These are phyloP conservation scores for Eurois occulta DNA, from an alignment of 2,888 invertebrate species.

Conservation along the genomic window DNA sequence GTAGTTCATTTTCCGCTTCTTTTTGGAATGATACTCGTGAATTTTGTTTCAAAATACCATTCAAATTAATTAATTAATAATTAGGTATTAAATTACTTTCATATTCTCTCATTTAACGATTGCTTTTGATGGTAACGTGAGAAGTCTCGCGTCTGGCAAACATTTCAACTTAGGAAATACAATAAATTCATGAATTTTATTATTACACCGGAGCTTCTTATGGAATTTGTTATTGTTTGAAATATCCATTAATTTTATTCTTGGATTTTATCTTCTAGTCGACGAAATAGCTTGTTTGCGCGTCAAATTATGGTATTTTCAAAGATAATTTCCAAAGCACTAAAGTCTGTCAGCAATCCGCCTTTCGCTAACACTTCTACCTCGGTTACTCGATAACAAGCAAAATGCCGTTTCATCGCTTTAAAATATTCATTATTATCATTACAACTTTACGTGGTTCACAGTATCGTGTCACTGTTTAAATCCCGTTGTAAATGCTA, in stretches of 20 bases:
- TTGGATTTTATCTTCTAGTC: background rate
- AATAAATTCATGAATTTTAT: conserved; percentile 12
- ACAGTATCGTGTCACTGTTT: conserved; percentile 73
- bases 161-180: background rate
- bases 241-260: background rate
- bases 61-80: background rate
- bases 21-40: background rate
- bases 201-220: background rate
- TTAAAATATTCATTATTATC: conserved; percentile 66
- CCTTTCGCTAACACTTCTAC: conserved; percentile 53
- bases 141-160: background rate
- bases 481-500: conserved; percentile 66
- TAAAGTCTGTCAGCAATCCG: background rate
- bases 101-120: background rate
- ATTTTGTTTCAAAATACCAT: background rate
- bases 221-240: background rate
- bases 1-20: background rate
- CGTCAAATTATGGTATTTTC: background rate
- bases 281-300: background rate
- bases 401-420: conserved; percentile 65
- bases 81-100: background rate
- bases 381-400: conserved; percentile 60
- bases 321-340: background rate
- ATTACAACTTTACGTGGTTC: conserved; percentile 68
- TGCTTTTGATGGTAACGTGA: background rate